These are phyloP conservation scores for Helarctos malayanus DNA, from an alignment of 2,797 vertebrate genomes.

Conservation along the genomic window DNA sequence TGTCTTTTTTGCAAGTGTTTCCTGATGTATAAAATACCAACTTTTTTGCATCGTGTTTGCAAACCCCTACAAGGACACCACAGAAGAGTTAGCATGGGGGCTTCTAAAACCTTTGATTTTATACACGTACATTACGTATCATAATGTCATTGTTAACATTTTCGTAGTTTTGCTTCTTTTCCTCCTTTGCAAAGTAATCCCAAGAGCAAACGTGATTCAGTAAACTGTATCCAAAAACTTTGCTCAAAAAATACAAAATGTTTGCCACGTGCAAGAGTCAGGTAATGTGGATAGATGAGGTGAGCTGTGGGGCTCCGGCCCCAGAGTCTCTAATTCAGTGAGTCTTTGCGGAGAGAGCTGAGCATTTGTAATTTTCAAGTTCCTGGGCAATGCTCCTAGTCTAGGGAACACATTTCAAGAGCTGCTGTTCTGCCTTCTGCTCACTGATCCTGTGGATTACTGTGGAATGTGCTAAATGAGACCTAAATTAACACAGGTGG, in stretches of 20 bases:
- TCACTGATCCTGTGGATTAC: not conserved
- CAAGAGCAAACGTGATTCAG: conserved; percentile 17
- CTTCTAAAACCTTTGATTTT: conserved; percentile 57
- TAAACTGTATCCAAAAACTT: conserved; percentile 35
- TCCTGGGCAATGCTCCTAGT: not conserved
- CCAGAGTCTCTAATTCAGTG: not conserved
- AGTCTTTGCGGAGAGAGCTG: not conserved
- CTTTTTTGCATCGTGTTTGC: not conserved
- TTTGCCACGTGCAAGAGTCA: not conserved
- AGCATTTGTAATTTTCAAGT: not conserved
- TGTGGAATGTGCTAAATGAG: not conserved
- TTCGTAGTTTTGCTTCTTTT: conserved; percentile 46
- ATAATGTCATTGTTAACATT: conserved; percentile 1
- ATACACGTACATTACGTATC: not conserved
- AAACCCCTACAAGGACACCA: not conserved
- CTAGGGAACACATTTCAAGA: not conserved
- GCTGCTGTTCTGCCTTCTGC: not conserved
- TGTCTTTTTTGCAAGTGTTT: not conserved
- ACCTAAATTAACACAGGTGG: not conserved
- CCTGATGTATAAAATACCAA: not conserved
- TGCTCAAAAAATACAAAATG: conserved; percentile 6
- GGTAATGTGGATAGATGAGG: not conserved
- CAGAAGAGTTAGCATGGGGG: not conserved
- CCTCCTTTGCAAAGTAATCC: conserved; percentile 16
- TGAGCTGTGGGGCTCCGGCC: not conserved